Base-by-base conservation (phyloP, 2,888 invertebrate genomes). In the Drosophila bunnanda region DNA sequence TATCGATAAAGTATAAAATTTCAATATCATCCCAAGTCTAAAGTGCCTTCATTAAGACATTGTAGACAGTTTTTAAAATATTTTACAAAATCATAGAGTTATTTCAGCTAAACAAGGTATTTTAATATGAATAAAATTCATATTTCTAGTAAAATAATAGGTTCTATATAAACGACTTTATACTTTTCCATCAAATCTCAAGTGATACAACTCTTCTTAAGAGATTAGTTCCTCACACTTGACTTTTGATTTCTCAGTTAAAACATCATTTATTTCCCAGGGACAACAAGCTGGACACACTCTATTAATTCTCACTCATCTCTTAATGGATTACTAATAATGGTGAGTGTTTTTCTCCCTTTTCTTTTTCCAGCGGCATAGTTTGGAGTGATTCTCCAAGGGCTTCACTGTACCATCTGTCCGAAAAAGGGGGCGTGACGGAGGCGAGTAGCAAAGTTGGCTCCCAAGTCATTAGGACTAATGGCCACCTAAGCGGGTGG, bases 381-480 rank as follows among this genome's bases (percentile, higher is more conserved):
- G 50, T 50, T 50, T 32, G 50, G 20, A 50, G 20, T 20, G 32
- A 50, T 20, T 50, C 20, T 36, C 28, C 20, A n/a, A 17, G 34
- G 36, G 66, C 52, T 53, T 74, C 54, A 74, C 65, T 64, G 70
- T 74, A 70, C 39, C 54, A 32, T 50, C 39, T 39, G 48, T 43
- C 30, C 22, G 13, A 20, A 53, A 39, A 20, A 41, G 25, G 30
- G 43, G 61, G 65, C 28, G 50, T 46, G 28, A 25, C 36, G 22
- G 36, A 30, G 32, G 46, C 28, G 36, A 41, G 41, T 39, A 17
- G 48, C 39, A 50, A 64, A 64, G 60, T 64, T 70, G 57, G 60
- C 72, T 56, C 54, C 58, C 79, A 79, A 88, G 88, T 89, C 83
- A 84, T 89, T 84, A 89, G 74, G 89, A 85, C 89, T 89, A 89